phyloP scores from a whole-genome alignment of 92 coral and sea anemone species.

The Epizoanthus ramosus region DNA sequence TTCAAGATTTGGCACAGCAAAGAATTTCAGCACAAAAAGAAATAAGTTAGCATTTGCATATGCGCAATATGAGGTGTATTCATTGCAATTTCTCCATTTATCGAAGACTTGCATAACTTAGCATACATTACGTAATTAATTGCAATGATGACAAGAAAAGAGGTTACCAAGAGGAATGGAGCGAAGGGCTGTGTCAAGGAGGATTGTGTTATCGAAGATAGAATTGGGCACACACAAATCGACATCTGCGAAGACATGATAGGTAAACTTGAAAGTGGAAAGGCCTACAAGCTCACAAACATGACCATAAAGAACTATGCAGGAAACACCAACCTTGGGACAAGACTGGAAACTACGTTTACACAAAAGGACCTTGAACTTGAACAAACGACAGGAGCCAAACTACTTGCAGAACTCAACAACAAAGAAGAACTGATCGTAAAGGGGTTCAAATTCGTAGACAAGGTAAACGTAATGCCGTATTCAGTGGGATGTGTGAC shows the following conservation, averaged over 20 bases:
- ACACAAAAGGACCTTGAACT: no score
- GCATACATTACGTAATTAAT: not conserved
- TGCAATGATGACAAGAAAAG: not conserved
- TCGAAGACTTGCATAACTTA: not conserved
- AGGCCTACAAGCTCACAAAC: not conserved
- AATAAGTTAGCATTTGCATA: not conserved
- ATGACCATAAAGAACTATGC: not conserved
- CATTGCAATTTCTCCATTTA: not conserved
- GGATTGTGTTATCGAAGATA: no score
- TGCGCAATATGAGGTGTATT: not conserved
- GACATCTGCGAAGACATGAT: conserved; percentile 11
- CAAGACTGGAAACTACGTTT: no score
- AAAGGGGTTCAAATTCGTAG: conserved; percentile 1
- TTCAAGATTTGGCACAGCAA: conserved; percentile 14
- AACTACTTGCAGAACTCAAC: no score
- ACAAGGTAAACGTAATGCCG: not conserved
- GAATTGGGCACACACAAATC: not conserved
- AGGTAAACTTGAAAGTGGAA: not conserved
- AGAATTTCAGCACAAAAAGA: not conserved
- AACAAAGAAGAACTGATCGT: not conserved
- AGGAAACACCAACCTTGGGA: not conserved
- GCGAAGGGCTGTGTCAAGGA: no score
- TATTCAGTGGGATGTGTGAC: not conserved
- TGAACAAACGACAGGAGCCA: no score
- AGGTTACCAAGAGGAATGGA: not conserved